Evolutionary conservation across 2,888 invertebrate genomes (phyloP).

Genomic region (Drosophila paranaensis): DNA sequence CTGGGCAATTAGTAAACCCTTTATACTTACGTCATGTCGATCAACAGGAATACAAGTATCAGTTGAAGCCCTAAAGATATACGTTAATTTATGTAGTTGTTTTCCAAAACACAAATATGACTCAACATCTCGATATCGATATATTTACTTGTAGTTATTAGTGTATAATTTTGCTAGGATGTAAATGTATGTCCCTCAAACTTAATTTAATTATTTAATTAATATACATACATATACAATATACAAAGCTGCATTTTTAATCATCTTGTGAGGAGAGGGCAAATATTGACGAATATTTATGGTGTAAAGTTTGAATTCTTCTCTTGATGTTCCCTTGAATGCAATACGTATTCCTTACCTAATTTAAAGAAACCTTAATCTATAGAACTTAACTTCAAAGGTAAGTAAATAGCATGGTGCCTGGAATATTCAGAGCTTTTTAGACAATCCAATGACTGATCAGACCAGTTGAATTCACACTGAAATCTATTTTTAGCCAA

Average conservation of each 20-base stretch:
- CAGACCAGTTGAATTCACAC: not conserved
- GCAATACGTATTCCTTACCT: not conserved
- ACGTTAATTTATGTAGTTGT: constrained; percentile 76
- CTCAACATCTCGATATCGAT: constrained; percentile 76
- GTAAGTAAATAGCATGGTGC: not conserved
- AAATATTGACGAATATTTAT: not conserved
- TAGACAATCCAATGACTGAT: not conserved
- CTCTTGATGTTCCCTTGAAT: too few relatives aligned
- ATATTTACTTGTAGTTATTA: constrained; percentile 80
- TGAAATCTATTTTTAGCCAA: not conserved
- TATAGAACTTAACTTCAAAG: not conserved
- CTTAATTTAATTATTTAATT: constrained; percentile 81
- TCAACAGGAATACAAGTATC: constrained; percentile 54
- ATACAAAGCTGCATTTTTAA: constrained; percentile 50
- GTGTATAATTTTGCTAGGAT: constrained; percentile 81
- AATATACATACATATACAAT: constrained; percentile 75
- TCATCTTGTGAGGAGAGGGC: not conserved
- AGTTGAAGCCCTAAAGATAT: constrained; percentile 57
- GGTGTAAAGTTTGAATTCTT: not conserved
- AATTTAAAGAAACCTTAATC: not conserved
- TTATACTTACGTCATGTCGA: constrained; percentile 47
- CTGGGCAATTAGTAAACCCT: constrained; percentile 47
- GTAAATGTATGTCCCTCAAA: constrained; percentile 81
- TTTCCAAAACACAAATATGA: constrained; percentile 67
- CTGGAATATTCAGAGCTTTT: not conserved